A percentile compares a stretch with the other conserved stretches of the same genome.
Evolutionary conservation across 2,797 vertebrate genomes (phyloP).

Genomic region (Rhadinocentrus ornatus): DNA sequence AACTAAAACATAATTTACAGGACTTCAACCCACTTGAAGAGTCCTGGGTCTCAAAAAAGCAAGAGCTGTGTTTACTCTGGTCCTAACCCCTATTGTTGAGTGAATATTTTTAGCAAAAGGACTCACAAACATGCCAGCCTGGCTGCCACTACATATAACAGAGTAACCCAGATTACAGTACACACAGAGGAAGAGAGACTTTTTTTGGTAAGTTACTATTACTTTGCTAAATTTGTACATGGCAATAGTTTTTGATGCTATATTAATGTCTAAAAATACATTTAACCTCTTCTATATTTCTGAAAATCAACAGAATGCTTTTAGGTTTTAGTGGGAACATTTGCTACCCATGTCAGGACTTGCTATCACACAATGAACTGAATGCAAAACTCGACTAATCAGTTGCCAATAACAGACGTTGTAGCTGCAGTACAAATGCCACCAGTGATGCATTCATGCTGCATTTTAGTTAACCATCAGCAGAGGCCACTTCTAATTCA

Average conservation of each 20-base stretch:
- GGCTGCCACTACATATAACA: not conserved
- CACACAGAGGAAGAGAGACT: not conserved
- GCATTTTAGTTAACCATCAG: conserved; percentile 42
- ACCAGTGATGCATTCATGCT: conserved; percentile 36
- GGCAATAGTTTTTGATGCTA: not conserved
- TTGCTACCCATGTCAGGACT: not conserved
- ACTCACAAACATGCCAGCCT: not conserved
- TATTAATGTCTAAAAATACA: not conserved
- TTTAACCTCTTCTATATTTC: not conserved
- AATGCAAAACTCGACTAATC: conserved; percentile 17
- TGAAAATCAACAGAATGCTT: not conserved
- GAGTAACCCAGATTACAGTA: not conserved
- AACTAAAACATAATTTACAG: not conserved
- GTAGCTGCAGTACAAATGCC: conserved; percentile 34
- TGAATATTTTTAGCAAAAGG: not conserved
- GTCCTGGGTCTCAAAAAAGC: not conserved
- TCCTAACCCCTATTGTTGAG: not conserved
- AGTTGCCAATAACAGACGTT: conserved; percentile 24
- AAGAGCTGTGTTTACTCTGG: not conserved
- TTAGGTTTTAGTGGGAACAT: not conserved
- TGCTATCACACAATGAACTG: conserved; percentile 8
- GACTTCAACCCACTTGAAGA: not conserved
- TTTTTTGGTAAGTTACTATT: not conserved
- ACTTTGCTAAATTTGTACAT: not conserved
- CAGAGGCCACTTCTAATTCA: conserved; percentile 53